Percentiles rank a stretch among this genome's conserved stretches.
phyloP scores from a whole-genome alignment of 2,888 invertebrate genomes.

The Mimas tiliae region DNA sequence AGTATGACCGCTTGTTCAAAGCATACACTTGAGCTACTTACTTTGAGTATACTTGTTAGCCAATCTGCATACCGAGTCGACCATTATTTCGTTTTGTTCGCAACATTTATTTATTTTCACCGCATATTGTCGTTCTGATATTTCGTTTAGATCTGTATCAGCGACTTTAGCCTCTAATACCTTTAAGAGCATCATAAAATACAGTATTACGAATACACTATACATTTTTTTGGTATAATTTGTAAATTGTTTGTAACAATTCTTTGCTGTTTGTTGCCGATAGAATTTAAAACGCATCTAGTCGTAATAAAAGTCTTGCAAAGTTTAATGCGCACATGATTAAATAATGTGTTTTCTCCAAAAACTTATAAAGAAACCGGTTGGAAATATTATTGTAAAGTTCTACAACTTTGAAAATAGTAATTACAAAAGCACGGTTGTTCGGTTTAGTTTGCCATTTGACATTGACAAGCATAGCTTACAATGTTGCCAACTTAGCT shows the following conservation, averaged over 20 bases:
- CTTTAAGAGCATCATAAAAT: slow-evolving; percentile 52
- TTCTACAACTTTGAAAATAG: no score
- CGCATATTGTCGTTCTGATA: slow-evolving; percentile 74
- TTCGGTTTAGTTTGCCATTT: not conserved
- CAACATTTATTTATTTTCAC: slow-evolving; percentile 92
- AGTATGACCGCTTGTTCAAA: no score
- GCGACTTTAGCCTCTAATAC: slow-evolving; percentile 52
- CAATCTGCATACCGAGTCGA: slow-evolving; percentile 87
- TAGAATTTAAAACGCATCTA: not conserved
- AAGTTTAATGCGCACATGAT: not conserved
- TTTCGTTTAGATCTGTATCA: slow-evolving; percentile 75
- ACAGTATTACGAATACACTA: slow-evolving; percentile 66
- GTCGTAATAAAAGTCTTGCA: not conserved
- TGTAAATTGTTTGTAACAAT: not conserved
- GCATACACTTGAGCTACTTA: slow-evolving; percentile 52
- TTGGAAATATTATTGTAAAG: not conserved
- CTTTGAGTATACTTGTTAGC: slow-evolving; percentile 86
- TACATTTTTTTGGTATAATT: slow-evolving; percentile 37
- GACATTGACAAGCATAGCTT: no score
- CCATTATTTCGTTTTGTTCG: slow-evolving; percentile 88
- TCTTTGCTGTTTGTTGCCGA: slow-evolving; percentile 9
- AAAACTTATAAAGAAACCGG: no score
- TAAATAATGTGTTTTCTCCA: not conserved
- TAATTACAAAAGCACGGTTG: not conserved
- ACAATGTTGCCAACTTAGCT: no score